Evolutionary conservation across 1,140 invertebrate genomes (phyloP), one percentile per base, ranked within the genome.

Genomic region (Drosophila erecta): DNA sequence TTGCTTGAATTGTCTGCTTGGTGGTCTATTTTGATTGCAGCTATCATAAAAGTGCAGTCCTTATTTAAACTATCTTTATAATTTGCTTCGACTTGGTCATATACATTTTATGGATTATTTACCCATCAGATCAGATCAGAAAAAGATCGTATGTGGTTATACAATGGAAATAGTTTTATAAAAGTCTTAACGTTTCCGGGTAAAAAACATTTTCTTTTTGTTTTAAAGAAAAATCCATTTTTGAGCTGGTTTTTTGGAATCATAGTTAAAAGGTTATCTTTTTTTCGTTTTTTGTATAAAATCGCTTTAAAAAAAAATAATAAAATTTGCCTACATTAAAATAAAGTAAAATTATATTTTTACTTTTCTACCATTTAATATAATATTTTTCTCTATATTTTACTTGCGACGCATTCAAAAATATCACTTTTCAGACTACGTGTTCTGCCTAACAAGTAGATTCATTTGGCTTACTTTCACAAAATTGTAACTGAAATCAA

Each of bases 391-490:
- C 27, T 30, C n/a, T 15, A 11, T 30, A 4, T 5, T 17, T 30
- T 1, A 30, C 27, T 33, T 49, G 1, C 2, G 4, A 50, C 11
- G 30, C 22, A n/a, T 50, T 50, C n/a, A 50, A 50, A 50, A 12
- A 15, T 50, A 50, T 50, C 47, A 50, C 47, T 33, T 50, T 33
- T 30, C 47, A 50, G 27, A 17, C 14, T 33, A 6, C 10, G 11
- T 15, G 2, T 30, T 30, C 8, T 30, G 30, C 8, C 30, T 24
- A 24, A 24, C 24, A 24, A 4, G 24, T 24, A 24, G 24, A 24
- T 24, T 24, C 30, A 30, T 47, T 27, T 27, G 14, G 22, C 46
- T 58, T 14, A 38, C 12, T 38, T 38, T 38, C 27, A 30, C 27
- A 2, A 8, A 30, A 30, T 8, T 30, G 6, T 6, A 30, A 30